Evolutionary conservation across 2,888 invertebrate genomes (phyloP).

Genomic region (Drosophila cognata): DNA sequence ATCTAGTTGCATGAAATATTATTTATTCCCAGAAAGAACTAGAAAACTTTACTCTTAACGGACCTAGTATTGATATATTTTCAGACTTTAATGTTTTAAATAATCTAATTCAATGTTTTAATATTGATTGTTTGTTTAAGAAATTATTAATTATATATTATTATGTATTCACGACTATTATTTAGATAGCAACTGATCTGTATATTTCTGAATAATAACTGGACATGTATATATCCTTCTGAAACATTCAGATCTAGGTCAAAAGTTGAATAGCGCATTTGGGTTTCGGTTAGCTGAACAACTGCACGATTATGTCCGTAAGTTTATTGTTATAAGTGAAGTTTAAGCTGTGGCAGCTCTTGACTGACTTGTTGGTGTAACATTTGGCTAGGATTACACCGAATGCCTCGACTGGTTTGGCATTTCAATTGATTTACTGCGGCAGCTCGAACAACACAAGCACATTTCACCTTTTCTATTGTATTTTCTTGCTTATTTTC

Average conservation of each 20-base stretch:
- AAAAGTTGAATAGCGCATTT: conserved; percentile 8
- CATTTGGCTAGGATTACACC: conserved; percentile 46
- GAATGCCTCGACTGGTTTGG: conserved; percentile 52
- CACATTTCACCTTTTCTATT: conserved; percentile 72
- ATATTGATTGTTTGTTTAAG: too few species aligned
- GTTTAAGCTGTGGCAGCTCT: conserved; percentile 25
- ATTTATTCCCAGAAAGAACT: not conserved
- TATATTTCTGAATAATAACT: not conserved
- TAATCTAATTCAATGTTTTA: too few species aligned
- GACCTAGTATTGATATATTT: not conserved
- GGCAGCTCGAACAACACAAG: conserved; percentile 45
- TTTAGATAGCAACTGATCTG: not conserved
- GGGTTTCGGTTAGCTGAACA: not conserved
- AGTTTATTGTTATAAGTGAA: conserved; percentile 31
- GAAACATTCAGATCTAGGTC: too few species aligned
- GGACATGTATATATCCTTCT: not conserved
- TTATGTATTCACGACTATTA: not conserved
- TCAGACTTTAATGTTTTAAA: not conserved
- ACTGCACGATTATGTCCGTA: not conserved
- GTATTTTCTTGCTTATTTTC: conserved; percentile 38
- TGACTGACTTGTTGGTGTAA: conserved; percentile 30
- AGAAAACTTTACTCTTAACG: not conserved
- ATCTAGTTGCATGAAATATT: not conserved
- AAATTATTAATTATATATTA: too few species aligned
- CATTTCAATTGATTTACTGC: conserved; percentile 74